phyloP scores from a whole-genome alignment of 1,140 invertebrate species.

The Theocolax elegans region DNA sequence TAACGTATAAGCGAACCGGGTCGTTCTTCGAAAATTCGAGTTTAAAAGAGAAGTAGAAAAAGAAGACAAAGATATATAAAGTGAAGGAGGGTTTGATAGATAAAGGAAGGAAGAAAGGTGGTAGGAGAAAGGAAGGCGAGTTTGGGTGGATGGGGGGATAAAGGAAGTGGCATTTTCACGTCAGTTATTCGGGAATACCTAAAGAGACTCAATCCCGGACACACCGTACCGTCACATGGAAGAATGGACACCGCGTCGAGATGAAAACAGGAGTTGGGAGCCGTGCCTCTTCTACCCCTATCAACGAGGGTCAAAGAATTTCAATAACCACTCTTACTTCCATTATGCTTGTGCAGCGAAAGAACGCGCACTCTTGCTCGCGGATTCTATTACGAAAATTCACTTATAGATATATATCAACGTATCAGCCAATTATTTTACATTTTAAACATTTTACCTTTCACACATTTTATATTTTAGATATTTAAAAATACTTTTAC shows the following conservation, averaged over 20 bases:
- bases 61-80: slow-evolving; percentile 18
- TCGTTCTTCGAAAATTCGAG: slow-evolving; percentile 23
- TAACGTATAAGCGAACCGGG: neutral
- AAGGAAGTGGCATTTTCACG: slow-evolving; percentile 34
- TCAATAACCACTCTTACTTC: slow-evolving; percentile 53
- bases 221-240: slow-evolving; percentile 15
- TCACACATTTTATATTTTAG: too few species aligned
- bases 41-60: slow-evolving; percentile 9
- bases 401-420: too few species aligned
- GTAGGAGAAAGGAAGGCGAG: neutral
- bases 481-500: too few species aligned
- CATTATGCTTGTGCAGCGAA: slow-evolving; percentile 29
- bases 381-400: too few species aligned
- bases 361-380: too few species aligned
- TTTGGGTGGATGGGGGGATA: slow-evolving; percentile 6
- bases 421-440: too few species aligned
- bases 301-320: slow-evolving; percentile 44
- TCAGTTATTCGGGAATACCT: slow-evolving; percentile 36
- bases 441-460: too few species aligned
- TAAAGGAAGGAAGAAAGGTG: slow-evolving; percentile 1
- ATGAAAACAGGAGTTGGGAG: neutral
- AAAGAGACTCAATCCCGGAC: slow-evolving; percentile 41
- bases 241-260: slow-evolving; percentile 15
- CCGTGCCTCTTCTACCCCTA: neutral
- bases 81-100: slow-evolving; percentile 18